Conservation (phyloP, 2,113 vertebrate species). For the Columbina picui region DNA sequence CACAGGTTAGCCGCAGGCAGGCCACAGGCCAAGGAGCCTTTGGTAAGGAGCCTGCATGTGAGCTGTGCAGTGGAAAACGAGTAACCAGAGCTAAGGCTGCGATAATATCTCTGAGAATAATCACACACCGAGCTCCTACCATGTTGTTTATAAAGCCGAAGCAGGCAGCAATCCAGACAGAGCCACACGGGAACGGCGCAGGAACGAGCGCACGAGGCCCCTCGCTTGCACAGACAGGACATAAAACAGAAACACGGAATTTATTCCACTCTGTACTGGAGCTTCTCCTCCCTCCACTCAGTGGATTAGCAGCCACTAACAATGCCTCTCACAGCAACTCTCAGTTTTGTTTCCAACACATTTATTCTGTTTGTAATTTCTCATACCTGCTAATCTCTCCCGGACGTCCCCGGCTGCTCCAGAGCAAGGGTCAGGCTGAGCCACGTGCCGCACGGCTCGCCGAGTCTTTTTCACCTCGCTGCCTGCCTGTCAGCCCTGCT, state of each 20-base stretch:
- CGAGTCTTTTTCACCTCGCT: neutral
- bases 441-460: rapidly evolving
- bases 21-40: neutral
- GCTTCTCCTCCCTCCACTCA: neutral
- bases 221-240: neutral
- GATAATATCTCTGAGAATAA: neutral
- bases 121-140: neutral
- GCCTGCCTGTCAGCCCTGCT: neutral
- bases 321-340: neutral
- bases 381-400: neutral
- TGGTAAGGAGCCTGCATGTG: neutral
- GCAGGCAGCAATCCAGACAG: neutral
- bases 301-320: neutral
- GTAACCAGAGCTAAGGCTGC: rapidly evolving
- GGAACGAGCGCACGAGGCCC: neutral
- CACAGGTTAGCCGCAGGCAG: neutral
- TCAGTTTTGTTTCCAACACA: neutral
- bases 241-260: neutral
- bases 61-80: neutral
- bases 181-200: neutral
- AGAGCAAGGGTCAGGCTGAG: neutral
- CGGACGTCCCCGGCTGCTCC: neutral
- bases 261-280: neutral
- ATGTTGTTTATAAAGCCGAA: neutral
- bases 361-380: neutral